Conservation (phyloP, 1,140 invertebrate genomes). For the Nylanderia fulva region DNA sequence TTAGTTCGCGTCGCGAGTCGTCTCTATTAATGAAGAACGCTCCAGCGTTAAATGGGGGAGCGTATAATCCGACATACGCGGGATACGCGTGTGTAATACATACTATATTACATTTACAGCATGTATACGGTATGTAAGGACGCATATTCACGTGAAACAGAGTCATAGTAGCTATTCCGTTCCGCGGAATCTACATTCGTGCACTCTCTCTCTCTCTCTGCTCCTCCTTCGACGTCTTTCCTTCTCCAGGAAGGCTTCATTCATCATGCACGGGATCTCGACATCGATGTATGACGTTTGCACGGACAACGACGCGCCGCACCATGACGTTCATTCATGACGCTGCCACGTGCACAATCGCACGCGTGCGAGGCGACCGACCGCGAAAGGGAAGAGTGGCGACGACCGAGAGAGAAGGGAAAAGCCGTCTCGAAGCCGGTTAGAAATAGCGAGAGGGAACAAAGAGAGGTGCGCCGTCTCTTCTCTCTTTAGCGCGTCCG, state of each 20-base stretch:
- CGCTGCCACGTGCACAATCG: conserved; percentile 54
- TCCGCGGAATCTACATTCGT: conserved; percentile 14
- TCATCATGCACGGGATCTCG: conserved; percentile 41
- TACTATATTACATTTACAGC: conserved; percentile 34
- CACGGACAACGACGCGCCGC: conserved; percentile 44
- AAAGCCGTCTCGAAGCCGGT: conserved; percentile 61
- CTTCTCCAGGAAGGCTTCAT: conserved; percentile 46
- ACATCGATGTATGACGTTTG: conserved; percentile 50
- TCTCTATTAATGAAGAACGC: conserved; percentile 29
- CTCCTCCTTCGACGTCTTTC: not conserved
- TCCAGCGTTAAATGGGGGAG: not conserved
- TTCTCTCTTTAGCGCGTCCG: not conserved
- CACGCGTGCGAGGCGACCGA: conserved; percentile 58
- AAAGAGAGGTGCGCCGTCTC: conserved; percentile 53
- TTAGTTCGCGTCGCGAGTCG: not conserved
- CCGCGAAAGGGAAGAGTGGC: conserved; percentile 55
- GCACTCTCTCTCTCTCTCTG: not conserved
- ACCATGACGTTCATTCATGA: conserved; percentile 68
- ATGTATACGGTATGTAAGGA: not conserved
- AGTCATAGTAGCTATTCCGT: conserved; percentile 29
- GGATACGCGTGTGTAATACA: not conserved
- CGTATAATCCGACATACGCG: not conserved
- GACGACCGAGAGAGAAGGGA: not conserved
- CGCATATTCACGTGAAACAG: conserved; percentile 37
- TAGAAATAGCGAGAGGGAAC: conserved; percentile 70